Percentiles rank a stretch among this genome's conserved stretches.
Conservation (phyloP, 2,888 invertebrate genomes). For the Tetragnatha montana region DNA sequence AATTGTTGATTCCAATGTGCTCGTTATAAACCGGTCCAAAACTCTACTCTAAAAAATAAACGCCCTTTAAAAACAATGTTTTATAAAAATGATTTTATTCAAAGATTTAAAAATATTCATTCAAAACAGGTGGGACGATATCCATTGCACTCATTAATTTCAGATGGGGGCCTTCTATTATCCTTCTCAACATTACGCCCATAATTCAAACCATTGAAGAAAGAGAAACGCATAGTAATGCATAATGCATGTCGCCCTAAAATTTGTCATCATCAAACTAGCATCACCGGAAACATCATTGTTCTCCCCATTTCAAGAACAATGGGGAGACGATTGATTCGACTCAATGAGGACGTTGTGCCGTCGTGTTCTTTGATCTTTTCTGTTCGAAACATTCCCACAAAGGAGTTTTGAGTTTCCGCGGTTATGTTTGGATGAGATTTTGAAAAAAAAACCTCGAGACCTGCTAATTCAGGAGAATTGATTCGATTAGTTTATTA, state of each 20-base stretch:
- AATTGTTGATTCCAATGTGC: no score
- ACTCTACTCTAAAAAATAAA: no score
- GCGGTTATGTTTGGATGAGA: neutral
- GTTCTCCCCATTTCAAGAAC: neutral
- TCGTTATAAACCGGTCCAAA: no score
- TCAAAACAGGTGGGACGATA: no score
- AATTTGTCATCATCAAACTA: neutral
- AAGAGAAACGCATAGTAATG: no score
- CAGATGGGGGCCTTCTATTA: no score
- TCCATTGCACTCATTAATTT: no score
- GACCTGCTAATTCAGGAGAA: neutral
- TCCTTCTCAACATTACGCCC: no score
- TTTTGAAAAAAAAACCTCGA: neutral
- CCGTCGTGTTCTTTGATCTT: conserved; percentile 17
- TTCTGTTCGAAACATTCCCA: neutral
- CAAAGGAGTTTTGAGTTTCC: neutral
- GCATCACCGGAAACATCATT: neutral
- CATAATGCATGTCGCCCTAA: neutral
- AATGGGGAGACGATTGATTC: neutral
- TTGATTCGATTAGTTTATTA: neutral
- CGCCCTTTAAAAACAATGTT: no score
- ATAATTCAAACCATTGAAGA: no score
- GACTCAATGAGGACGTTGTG: conserved; percentile 8
- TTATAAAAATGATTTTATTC: no score
- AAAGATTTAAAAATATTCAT: no score